Percentiles rank a stretch among this genome's conserved stretches.
Conservation (phyloP, 2,113 vertebrate species). For the Notiomystis cincta region DNA sequence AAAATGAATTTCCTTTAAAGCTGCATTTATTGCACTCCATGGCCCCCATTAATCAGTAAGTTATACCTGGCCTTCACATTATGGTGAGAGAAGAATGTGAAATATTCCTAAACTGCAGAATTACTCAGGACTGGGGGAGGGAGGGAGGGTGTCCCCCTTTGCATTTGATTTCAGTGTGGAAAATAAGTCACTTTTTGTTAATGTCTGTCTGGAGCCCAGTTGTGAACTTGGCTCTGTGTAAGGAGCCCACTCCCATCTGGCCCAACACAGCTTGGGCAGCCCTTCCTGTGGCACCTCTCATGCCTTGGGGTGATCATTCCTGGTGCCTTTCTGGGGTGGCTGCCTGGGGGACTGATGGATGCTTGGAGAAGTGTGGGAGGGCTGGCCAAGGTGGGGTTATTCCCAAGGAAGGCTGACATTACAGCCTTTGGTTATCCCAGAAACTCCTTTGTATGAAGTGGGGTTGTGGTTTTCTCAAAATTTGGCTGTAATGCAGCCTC, state of each 20-base stretch:
- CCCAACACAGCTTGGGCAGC: neutral
- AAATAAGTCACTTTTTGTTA: constrained; percentile 17
- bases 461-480: neutral
- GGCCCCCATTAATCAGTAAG: constrained; percentile 45
- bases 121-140: neutral
- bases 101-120: constrained; percentile 52
- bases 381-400: neutral
- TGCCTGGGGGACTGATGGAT: rapidly evolving
- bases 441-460: neutral
- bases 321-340: too few relatives aligned
- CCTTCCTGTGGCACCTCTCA: rapidly evolving
- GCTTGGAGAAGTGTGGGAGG: neutral
- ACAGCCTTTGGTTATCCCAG: neutral
- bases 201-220: neutral
- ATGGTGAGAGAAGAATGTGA: constrained; percentile 36
- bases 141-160: neutral
- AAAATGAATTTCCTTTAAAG: constrained; percentile 43
- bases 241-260: neutral
- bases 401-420: neutral
- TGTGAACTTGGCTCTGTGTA: neutral
- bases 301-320: neutral
- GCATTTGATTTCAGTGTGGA: neutral
- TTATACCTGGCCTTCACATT: constrained; percentile 51
- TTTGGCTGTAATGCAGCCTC: neutral
- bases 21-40: constrained; percentile 39